Conservation (phyloP, 2,797 vertebrate genomes). For the Sebastes itinus region DNA sequence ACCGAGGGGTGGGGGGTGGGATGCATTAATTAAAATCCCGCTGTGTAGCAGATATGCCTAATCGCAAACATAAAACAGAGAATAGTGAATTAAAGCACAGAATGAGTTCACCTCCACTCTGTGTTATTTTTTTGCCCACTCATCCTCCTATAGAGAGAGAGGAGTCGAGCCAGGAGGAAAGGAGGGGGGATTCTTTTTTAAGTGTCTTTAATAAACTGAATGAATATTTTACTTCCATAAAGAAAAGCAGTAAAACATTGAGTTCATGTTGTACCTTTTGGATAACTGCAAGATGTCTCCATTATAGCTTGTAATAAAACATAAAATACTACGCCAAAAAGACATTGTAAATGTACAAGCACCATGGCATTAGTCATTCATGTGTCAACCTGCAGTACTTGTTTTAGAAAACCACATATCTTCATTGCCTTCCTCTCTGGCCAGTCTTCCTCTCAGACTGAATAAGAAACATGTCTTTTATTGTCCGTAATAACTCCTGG, state of each 20-base stretch:
- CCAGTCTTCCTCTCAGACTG: neutral
- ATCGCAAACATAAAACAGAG: conserved; percentile 74
- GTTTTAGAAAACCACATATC: conserved; percentile 18
- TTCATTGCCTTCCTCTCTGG: neutral
- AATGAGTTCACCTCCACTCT: conserved; percentile 70
- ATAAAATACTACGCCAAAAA: conserved; percentile 29
- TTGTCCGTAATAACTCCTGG: conserved; percentile 16
- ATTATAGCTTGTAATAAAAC: conserved; percentile 47
- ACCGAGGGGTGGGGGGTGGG: neutral
- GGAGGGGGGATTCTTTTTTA: conserved; percentile 26
- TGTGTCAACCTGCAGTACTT: conserved; percentile 34
- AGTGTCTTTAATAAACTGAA: conserved; percentile 56
- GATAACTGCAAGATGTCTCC: conserved; percentile 37
- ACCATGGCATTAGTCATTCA: conserved; percentile 27
- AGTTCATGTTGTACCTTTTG: conserved; percentile 39
- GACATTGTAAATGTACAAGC: conserved; percentile 33
- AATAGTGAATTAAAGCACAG: conserved; percentile 66
- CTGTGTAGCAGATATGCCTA: conserved; percentile 76
- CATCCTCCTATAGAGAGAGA: conserved; percentile 47
- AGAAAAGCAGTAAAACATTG: conserved; percentile 29
- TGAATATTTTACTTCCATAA: conserved; percentile 60
- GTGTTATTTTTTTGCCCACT: conserved; percentile 46
- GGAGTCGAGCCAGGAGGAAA: conserved; percentile 31
- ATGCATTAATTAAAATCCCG: conserved; percentile 82
- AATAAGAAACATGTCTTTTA: conserved; percentile 8